phyloP scores from a whole-genome alignment of 2,113 vertebrate species.

The Hypanus sabinus region DNA sequence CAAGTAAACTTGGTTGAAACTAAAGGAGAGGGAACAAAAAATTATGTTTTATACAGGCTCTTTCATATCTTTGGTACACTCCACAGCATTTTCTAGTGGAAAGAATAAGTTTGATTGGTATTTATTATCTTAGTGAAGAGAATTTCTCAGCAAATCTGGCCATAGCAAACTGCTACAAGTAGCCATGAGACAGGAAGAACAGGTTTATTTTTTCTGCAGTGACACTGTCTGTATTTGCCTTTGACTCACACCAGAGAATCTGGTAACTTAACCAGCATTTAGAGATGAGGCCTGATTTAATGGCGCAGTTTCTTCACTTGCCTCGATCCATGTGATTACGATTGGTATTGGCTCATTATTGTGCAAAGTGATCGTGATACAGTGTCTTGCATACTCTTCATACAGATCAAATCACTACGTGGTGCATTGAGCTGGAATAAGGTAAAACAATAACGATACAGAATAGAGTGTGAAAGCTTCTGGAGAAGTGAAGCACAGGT shows the following conservation, averaged over 20 bases:
- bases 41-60: background rate
- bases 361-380: too few relatives aligned
- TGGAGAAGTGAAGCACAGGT: too few relatives aligned
- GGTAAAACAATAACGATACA: too few relatives aligned
- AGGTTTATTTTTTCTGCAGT: background rate
- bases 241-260: background rate
- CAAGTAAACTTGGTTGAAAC: background rate
- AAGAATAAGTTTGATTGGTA: too few relatives aligned
- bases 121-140: background rate
- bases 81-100: background rate
- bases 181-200: background rate
- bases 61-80: background rate
- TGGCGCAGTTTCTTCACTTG: background rate
- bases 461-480: too few relatives aligned
- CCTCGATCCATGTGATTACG: background rate
- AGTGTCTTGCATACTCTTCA: too few relatives aligned
- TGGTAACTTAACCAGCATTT: background rate
- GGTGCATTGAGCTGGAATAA: too few relatives aligned
- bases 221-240: background rate
- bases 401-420: too few relatives aligned
- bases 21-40: background rate
- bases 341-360: too few relatives aligned
- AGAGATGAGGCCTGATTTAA: background rate
- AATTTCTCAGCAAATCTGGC: background rate
- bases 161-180: background rate